Percentiles rank a stretch among this genome's conserved stretches.
phyloP scores from a whole-genome alignment of 2,113 vertebrate species.

The Tauraco erythrolophus region DNA sequence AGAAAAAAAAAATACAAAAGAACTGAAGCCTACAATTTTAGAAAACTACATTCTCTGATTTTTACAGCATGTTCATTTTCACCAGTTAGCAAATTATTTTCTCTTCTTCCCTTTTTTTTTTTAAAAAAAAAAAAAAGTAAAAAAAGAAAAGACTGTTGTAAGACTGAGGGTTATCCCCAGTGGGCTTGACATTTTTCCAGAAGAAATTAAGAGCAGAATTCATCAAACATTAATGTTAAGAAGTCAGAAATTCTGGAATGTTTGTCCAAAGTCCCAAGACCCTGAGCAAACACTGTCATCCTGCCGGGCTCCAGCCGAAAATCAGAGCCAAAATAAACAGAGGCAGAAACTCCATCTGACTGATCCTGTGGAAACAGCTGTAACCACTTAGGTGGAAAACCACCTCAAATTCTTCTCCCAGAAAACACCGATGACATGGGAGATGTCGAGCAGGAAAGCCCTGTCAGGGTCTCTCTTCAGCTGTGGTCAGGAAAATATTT shows the following conservation, averaged over 20 bases:
- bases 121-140: not conserved
- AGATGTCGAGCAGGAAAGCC: conserved; percentile 80
- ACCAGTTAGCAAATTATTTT: conserved; percentile 17
- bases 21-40: not conserved
- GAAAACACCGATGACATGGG: conserved; percentile 84
- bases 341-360: conserved; percentile 87
- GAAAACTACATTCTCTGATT: conserved; percentile 6
- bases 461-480: conserved; percentile 79
- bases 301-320: conserved; percentile 83
- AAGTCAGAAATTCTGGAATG: conserved; percentile 87
- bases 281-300: conserved; percentile 79
- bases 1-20: not conserved
- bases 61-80: conserved; percentile 44
- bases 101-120: conserved; percentile 4
- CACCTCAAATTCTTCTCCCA: conserved; percentile 84
- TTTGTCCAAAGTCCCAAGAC: conserved; percentile 85
- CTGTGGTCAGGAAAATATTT: conserved; percentile 80
- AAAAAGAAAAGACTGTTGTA: conserved; percentile 32
- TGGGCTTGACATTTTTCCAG: conserved; percentile 78
- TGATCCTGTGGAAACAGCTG: conserved; percentile 93
- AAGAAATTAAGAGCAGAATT: conserved; percentile 83
- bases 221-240: conserved; percentile 84
- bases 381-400: conserved; percentile 91
- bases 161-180: conserved; percentile 58
- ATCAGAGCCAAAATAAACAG: conserved; percentile 87